A percentile compares a stretch with the other conserved stretches of the same genome.
Evolutionary conservation across 2,888 invertebrate genomes (phyloP).

Genomic region (Chymomyza amoena): DNA sequence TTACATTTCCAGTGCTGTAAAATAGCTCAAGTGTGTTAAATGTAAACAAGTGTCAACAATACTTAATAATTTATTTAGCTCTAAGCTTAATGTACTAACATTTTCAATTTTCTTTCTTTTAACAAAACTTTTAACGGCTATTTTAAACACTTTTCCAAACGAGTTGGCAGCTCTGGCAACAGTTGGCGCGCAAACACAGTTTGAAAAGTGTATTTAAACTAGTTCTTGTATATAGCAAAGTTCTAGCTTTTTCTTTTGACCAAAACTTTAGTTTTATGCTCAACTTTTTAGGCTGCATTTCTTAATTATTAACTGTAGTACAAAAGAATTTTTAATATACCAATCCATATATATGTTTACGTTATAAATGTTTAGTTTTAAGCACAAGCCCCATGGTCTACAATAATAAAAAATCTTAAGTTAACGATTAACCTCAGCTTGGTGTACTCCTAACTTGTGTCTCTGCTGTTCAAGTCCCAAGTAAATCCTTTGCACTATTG

Average conservation of each 20-base stretch:
- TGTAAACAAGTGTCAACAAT: constrained; percentile 35
- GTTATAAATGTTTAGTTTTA: constrained; percentile 69
- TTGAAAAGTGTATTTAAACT: neutral
- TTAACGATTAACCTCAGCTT: constrained; percentile 22
- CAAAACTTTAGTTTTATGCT: constrained; percentile 63
- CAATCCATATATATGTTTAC: constrained; percentile 48
- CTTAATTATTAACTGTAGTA: constrained; percentile 65
- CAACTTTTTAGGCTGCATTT: constrained; percentile 21
- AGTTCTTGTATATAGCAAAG: neutral
- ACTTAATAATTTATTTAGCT: constrained; percentile 55
- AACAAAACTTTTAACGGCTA: no score
- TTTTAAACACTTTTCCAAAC: no score
- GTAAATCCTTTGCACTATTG: constrained; percentile 12
- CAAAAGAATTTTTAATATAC: constrained; percentile 52
- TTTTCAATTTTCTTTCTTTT: neutral
- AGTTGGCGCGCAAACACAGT: no score
- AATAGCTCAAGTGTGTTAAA: constrained; percentile 29
- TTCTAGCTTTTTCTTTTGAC: constrained; percentile 55
- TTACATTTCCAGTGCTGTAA: constrained; percentile 41
- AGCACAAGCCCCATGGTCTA: constrained; percentile 35
- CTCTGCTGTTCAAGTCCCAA: constrained; percentile 17
- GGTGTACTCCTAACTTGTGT: constrained; percentile 13
- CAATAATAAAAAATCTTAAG: constrained; percentile 46
- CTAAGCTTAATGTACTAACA: constrained; percentile 32
- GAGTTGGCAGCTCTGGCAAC: no score